A percentile compares a stretch with the other conserved stretches of the same genome.
Evolutionary conservation across 2,113 vertebrate species (phyloP).

Genomic region (Otus sunia): DNA sequence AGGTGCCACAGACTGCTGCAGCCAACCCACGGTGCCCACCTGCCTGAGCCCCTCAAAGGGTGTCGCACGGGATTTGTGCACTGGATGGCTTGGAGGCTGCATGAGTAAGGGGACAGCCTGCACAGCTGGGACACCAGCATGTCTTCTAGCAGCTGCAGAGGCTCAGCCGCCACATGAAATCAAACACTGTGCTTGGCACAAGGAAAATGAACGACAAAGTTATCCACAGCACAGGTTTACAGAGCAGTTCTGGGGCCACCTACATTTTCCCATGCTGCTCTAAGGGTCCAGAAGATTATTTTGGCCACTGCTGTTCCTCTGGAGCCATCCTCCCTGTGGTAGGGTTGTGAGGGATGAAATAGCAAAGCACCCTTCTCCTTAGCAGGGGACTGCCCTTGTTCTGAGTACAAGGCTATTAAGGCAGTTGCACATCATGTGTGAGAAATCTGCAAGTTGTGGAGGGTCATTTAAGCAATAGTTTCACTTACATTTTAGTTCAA

Average conservation of each 20-base stretch:
- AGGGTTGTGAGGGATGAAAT: background rate
- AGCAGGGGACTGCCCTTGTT: background rate
- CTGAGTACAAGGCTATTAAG: background rate
- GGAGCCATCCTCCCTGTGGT: background rate
- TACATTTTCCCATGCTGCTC: background rate
- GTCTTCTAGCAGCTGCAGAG: background rate
- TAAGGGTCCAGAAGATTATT: background rate
- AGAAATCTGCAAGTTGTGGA: background rate
- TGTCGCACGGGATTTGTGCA: fast-evolving
- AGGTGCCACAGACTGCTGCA: background rate
- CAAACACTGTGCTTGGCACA: background rate
- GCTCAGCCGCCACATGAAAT: background rate
- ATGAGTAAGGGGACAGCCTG: background rate
- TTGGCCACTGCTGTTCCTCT: background rate
- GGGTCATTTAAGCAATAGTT: background rate
- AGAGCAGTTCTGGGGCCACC: background rate
- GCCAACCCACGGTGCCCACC: background rate
- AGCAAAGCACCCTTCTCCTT: background rate
- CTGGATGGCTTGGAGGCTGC: background rate
- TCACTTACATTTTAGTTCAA: background rate
- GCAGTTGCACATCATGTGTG: background rate
- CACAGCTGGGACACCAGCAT: background rate
- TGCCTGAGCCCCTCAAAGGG: background rate
- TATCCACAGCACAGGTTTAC: background rate
- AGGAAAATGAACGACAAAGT: background rate